Evolutionary conservation across 2,888 invertebrate species (phyloP).

Genomic region (Artemia sinica): DNA sequence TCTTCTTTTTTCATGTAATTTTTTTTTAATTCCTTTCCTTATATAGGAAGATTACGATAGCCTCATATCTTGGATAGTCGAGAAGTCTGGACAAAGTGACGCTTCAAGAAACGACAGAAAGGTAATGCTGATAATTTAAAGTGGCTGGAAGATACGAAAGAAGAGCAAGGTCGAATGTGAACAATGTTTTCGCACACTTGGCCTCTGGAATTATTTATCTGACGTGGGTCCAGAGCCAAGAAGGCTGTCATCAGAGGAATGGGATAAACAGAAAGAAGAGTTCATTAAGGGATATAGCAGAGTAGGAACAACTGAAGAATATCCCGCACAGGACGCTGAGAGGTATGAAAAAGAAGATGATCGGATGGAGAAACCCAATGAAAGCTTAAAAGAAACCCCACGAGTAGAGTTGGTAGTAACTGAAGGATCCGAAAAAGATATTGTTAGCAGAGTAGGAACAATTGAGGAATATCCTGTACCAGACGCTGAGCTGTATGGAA

Average conservation of each 20-base stretch:
- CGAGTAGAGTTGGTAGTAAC: no score
- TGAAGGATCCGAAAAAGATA: no score
- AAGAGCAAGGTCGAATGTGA: background rate
- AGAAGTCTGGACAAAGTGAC: background rate
- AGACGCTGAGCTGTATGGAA: no score
- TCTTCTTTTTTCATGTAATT: background rate
- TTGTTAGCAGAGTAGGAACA: no score
- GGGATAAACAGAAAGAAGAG: background rate
- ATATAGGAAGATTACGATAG: background rate
- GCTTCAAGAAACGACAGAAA: background rate
- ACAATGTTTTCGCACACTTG: background rate
- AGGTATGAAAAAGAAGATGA: no score
- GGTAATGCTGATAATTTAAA: background rate
- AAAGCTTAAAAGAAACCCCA: no score
- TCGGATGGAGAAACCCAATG: no score
- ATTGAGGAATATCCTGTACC: no score
- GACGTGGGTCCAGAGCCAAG: background rate
- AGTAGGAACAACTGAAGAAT: background rate
- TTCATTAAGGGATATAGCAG: background rate
- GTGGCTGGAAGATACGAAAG: conserved; percentile 6
- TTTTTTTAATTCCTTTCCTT: background rate
- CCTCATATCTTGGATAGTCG: conserved; percentile 4
- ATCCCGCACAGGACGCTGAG: no score
- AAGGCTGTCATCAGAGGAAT: background rate
- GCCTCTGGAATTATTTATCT: background rate